A percentile compares a stretch with the other conserved stretches of the same genome.
These are phyloP conservation scores for Euura saliciscinereae DNA, from an alignment of 1,140 invertebrate genomes.

Conservation along the genomic window DNA sequence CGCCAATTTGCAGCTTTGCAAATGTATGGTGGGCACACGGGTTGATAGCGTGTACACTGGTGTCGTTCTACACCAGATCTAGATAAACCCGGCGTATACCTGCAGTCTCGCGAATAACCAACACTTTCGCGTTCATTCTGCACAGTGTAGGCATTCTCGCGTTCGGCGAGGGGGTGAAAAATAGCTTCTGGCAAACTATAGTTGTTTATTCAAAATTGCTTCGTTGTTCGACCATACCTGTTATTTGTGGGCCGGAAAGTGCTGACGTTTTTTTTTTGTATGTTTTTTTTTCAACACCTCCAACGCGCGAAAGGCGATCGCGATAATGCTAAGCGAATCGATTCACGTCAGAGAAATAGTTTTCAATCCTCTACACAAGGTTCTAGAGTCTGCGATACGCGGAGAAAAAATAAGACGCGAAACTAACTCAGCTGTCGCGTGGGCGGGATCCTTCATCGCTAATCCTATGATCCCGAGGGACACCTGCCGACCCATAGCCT, in stretches of 20 bases:
- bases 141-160: background rate
- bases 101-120: too few relatives aligned
- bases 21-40: conserved; percentile 8
- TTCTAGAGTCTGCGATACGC: too few relatives aligned
- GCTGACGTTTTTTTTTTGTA: background rate
- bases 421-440: background rate
- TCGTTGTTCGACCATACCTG: background rate
- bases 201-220: background rate
- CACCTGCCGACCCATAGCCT: background rate
- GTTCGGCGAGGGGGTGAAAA: background rate
- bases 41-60: background rate
- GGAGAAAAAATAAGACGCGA: too few relatives aligned
- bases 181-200: background rate
- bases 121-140: background rate
- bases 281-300: background rate
- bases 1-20: conserved; percentile 30
- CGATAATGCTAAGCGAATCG: too few relatives aligned
- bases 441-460: background rate
- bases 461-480: conserved; percentile 6
- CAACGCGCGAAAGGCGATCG: background rate
- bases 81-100: background rate
- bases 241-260: too few relatives aligned
- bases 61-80: background rate
- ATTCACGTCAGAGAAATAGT: too few relatives aligned
- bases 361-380: too few relatives aligned